phyloP scores from a whole-genome alignment of 1,140 invertebrate species.

The Chrysomallon squamiferum region DNA sequence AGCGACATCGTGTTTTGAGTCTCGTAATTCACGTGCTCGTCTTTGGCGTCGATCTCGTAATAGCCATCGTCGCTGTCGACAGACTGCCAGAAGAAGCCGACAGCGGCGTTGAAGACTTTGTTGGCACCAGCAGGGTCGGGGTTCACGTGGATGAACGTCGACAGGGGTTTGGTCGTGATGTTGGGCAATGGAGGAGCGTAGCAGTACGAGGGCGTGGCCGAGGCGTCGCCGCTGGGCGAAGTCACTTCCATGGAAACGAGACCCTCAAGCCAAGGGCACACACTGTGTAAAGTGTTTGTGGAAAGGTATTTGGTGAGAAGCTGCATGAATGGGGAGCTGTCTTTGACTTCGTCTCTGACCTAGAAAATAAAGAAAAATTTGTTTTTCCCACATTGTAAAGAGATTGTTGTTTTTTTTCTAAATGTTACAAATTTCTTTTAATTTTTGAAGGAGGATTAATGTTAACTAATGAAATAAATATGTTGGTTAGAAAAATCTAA shows the following conservation, averaged over 20 bases:
- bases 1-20: conserved; percentile 58
- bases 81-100: conserved; percentile 59
- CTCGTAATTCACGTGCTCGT: conserved; percentile 39
- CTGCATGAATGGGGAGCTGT: conserved; percentile 44
- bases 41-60: conserved; percentile 27
- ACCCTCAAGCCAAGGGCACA: conserved; percentile 50
- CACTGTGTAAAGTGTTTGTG: conserved; percentile 47
- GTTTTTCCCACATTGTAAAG: not conserved
- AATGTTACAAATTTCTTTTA: no score
- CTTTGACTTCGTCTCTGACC: conserved; percentile 9
- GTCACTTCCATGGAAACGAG: conserved; percentile 43
- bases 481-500: no score
- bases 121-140: conserved; percentile 37
- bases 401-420: no score
- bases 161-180: conserved; percentile 53
- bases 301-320: conserved; percentile 51
- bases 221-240: conserved; percentile 6
- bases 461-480: no score
- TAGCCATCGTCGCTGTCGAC: conserved; percentile 49
- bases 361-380: not conserved
- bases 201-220: conserved; percentile 22
- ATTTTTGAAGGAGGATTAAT: no score
- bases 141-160: conserved; percentile 57
- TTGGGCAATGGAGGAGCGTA: conserved; percentile 49
- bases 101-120: conserved; percentile 47